Percentiles rank a stretch among this genome's conserved stretches.
Evolutionary conservation across 2,113 vertebrate genomes (phyloP).

Genomic region (Ophiodon elongatus): DNA sequence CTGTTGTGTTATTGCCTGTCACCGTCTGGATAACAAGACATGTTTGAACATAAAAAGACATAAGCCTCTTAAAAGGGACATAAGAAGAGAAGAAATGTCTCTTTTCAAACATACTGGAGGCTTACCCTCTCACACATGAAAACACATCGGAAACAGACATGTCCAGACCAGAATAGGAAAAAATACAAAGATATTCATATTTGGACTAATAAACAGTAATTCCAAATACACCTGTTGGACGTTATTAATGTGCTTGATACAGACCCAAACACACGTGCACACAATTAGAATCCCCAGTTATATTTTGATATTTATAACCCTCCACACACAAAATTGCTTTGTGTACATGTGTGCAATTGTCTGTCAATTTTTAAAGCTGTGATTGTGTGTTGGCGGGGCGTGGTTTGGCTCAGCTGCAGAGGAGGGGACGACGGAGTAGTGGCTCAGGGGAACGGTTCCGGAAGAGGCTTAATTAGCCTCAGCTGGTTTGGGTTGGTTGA

Average conservation of each 20-base stretch:
- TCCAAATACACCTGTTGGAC: neutral
- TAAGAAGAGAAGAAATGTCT: neutral
- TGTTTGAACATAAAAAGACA: neutral
- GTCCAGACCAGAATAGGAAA: neutral
- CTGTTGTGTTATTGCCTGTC: neutral
- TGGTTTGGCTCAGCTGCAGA: too few relatives aligned
- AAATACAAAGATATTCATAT: neutral
- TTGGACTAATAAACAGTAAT: neutral
- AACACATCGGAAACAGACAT: neutral
- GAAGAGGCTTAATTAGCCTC: too few relatives aligned
- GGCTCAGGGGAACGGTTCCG: too few relatives aligned
- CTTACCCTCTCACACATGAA: neutral
- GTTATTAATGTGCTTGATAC: neutral
- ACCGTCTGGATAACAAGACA: neutral
- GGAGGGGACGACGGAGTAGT: too few relatives aligned
- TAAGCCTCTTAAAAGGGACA: slow-evolving; percentile 17
- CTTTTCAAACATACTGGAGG: neutral
- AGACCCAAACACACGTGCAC: neutral
- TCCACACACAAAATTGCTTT: slow-evolving; percentile 8
- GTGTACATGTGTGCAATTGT: neutral
- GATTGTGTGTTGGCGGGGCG: too few relatives aligned
- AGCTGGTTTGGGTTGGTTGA: too few relatives aligned
- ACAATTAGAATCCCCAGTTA: neutral
- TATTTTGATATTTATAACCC: neutral
- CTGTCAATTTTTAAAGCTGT: neutral